Base-by-base conservation (phyloP, 2,888 invertebrate species). In the Eustalomyia histrio region DNA sequence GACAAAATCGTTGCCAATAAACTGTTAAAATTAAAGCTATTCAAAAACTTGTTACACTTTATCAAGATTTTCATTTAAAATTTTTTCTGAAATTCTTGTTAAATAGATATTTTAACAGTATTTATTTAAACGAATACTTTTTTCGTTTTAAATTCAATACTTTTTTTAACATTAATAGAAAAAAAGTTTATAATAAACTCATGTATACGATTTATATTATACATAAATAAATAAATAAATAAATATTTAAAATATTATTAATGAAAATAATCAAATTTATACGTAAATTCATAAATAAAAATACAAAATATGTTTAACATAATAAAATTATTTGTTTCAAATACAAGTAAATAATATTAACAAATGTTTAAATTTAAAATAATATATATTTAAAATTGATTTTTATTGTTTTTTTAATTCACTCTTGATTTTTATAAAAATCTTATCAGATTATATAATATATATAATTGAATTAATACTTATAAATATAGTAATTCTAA, bases 121-220 rank as follows among this genome's bases (percentile, higher is more conserved):
- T 65, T 67, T 43, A 35, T n/a, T n/a, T n/a, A 29, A 29, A 14
- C 29, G 29, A 24, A 47, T 43, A 35, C 12, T 17, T 18, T 39
- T 10, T 65, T 39, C 8, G 24, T 52, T 52, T 14, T 29, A 63
- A n/a, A 47, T 39, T 6, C 5, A 39, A 55, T 21, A 61, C 5
- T 29, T 12, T 47, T 39, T 17, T 47, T 57, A n/a, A n/a, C 43
- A 6, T 33, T 33, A 17, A 52, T 57, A 16, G 47, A 58, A 29
- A 24, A 69, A 69, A 33, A 47, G 58, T 29, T 60, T 58, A 50
- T 33, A 69, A 58, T 58, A 69, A 69, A 69, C 69, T 7, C 58
- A 60, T 52, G 69, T 69, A 69, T 69, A 69, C 69, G 69, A 69
- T 69, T 69, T 60, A 60, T 60, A 16, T 60, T 10, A 43, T 57